Evolutionary conservation across 2,113 vertebrate genomes (phyloP), one percentile per base, ranked within the genome.

Genomic region (Brachypteracias leptosomus): DNA sequence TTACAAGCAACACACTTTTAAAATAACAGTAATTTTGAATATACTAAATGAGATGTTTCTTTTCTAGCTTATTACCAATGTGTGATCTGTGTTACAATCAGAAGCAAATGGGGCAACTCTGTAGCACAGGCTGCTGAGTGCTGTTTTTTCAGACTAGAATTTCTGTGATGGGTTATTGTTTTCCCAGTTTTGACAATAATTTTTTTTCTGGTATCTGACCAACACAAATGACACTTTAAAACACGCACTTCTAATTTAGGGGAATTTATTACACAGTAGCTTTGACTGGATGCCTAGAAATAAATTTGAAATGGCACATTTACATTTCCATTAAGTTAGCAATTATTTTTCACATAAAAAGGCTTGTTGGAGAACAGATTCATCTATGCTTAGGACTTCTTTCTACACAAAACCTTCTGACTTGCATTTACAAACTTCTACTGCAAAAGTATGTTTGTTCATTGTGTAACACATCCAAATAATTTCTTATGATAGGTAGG

Each of bases 221-320:
- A 89, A 85, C 40, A 61, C 19, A 89, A 80, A 61, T 80, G 58
- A 61, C 47, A 76, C 57, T 81, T 72, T 28, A 75, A 92, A 88
- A 85, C 58, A 61, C 49, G 63, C 75, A 57, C 16, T 85, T 94
- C 63, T 85, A 81, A 89, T 89, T 94, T 63, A 77, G 71, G 42
- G 40, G 13, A 72, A 61, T 81, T 85, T 92, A 77, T 77, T 89
- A 51, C 59, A 72, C 70, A 62, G 71, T 73, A 82, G 81, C 22
- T 82, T 89, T 95, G 86, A 63, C 76, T 86, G 25, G 54, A 63
- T 82, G 82, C 54, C 81, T 82, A 68, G 54, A 92, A 92, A 73
- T 77, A 82, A 82, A 47, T 78, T 24, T 67, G 49, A 89, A 89
- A 58, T 92, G 76, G 22, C 49, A 52, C 49, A 68, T 85, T 77